Conservation (phyloP, 2,888 invertebrate species). For the Tineola bisselliella region DNA sequence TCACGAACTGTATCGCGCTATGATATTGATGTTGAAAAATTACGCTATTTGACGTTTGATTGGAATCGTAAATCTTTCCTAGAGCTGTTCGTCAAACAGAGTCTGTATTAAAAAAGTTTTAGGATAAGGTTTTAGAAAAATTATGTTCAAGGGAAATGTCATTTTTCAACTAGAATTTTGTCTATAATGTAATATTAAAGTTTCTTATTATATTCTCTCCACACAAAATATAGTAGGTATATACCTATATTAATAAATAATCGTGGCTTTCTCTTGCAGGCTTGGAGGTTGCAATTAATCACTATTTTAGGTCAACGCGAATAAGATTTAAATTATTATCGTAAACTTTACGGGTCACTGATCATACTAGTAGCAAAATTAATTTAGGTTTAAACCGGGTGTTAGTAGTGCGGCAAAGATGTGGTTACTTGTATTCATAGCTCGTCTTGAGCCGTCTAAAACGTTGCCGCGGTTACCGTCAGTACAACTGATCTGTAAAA, state of each 20-base stretch:
- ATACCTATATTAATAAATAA: constrained; percentile 13
- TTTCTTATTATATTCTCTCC: neutral
- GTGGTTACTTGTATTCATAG: constrained; percentile 43
- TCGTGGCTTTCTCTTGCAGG: neutral
- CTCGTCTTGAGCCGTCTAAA: constrained; percentile 31
- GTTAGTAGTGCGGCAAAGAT: constrained; percentile 28
- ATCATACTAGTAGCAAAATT: constrained; percentile 47
- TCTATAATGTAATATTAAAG: neutral
- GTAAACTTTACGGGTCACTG: constrained; percentile 44
- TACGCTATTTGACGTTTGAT: constrained; percentile 37
- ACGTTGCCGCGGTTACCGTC: constrained; percentile 22
- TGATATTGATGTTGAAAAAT: constrained; percentile 43
- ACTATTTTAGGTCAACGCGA: constrained; percentile 19
- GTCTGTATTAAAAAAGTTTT: neutral
- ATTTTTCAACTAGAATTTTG: neutral
- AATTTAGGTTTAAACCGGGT: constrained; percentile 39
- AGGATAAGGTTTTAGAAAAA: neutral
- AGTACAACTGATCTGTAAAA: constrained; percentile 41
- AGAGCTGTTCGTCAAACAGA: neutral
- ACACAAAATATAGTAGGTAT: constrained; percentile 15
- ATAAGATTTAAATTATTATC: constrained; percentile 52
- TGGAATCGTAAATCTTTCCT: constrained; percentile 37
- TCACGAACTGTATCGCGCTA: constrained; percentile 35
- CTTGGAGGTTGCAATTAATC: neutral
- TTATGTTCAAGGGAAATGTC: neutral